These are phyloP conservation scores for Eulemur rufifrons DNA, from an alignment of 2,113 vertebrate genomes.

Conservation along the genomic window DNA sequence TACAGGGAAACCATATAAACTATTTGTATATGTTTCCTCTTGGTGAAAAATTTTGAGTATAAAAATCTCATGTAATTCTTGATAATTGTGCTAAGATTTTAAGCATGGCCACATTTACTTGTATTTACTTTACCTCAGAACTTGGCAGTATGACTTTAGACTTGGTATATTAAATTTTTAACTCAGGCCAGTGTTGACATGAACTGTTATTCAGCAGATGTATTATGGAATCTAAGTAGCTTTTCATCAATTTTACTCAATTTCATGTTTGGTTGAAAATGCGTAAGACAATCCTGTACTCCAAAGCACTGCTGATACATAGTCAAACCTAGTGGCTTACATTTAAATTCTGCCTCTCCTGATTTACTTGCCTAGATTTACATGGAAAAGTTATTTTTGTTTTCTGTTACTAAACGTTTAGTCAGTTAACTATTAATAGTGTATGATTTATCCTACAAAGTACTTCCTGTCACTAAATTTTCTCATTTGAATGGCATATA, in stretches of 20 bases:
- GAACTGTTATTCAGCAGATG: conserved; percentile 6
- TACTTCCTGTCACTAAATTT: conserved; percentile 23
- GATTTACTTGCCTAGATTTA: background rate
- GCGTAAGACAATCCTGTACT: background rate
- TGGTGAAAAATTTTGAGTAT: background rate
- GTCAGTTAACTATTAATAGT: background rate
- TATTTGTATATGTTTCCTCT: background rate
- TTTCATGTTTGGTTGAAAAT: background rate
- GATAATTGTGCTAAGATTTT: conserved; percentile 10
- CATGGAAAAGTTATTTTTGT: background rate
- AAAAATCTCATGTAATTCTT: background rate
- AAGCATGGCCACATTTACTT: background rate
- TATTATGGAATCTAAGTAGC: conserved; percentile 9
- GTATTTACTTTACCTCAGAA: background rate
- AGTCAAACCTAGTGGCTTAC: background rate
- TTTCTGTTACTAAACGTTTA: conserved; percentile 52
- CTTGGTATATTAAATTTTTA: conserved; percentile 10
- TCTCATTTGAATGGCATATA: conserved; percentile 13
- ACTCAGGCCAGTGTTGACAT: background rate
- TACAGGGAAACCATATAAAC: background rate
- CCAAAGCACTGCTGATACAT: background rate
- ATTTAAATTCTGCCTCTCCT: conserved; percentile 29
- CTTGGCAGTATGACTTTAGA: background rate
- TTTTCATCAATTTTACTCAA: conserved; percentile 28
- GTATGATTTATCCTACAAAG: conserved; percentile 25